Evolutionary conservation across 1,140 invertebrate genomes (phyloP).

Genomic region (Neodiprion lecontei): DNA sequence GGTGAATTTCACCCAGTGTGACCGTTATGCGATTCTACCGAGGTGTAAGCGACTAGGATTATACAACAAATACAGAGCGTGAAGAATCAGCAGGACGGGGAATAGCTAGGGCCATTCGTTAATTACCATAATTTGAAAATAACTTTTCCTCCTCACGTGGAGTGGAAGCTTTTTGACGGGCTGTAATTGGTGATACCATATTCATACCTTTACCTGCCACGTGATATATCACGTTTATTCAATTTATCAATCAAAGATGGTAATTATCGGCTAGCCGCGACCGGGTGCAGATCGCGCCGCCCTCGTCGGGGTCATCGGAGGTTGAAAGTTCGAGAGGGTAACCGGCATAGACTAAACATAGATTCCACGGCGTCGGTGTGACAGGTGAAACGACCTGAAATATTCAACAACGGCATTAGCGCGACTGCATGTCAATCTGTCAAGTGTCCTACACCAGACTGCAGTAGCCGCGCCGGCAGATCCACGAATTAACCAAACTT

Average conservation of each 20-base stretch:
- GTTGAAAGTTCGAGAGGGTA: conserved; percentile 51
- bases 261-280: background rate
- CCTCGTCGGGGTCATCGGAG: conserved; percentile 46
- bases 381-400: conserved; percentile 55
- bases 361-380: conserved; percentile 37
- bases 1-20: too few species aligned
- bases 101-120: too few species aligned
- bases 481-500: conserved; percentile 46
- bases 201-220: background rate
- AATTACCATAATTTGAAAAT: background rate
- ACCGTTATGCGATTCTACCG: too few species aligned
- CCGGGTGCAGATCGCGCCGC: background rate
- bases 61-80: too few species aligned
- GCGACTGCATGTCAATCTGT: conserved; percentile 58
- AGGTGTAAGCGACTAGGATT: too few species aligned
- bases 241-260: conserved; percentile 5
- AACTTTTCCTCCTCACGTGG: background rate
- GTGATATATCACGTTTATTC: background rate
- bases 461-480: conserved; percentile 13
- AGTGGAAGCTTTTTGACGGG: background rate
- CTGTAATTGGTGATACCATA: background rate
- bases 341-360: conserved; percentile 47
- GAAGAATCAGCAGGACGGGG: too few species aligned
- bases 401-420: conserved; percentile 48
- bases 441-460: conserved; percentile 31